These are phyloP conservation scores for Melipona bicolor DNA, from an alignment of 2,888 invertebrate genomes.

Conservation along the genomic window DNA sequence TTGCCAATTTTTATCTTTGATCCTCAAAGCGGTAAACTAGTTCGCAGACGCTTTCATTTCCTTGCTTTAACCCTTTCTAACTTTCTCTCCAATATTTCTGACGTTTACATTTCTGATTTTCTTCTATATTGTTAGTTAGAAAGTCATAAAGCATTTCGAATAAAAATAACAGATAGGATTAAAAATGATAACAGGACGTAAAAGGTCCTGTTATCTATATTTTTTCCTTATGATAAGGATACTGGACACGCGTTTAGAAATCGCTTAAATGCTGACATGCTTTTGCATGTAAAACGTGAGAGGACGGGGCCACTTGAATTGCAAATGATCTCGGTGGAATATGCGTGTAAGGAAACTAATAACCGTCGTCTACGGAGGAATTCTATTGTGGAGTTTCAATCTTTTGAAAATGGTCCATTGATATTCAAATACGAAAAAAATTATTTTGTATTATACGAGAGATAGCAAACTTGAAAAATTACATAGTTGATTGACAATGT, in stretches of 20 bases:
- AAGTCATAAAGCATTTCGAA: background rate
- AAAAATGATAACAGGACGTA: background rate
- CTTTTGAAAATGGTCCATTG: background rate
- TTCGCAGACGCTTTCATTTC: constrained; percentile 15
- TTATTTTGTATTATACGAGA: background rate
- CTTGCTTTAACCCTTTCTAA: background rate
- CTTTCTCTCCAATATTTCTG: background rate
- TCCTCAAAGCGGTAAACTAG: background rate
- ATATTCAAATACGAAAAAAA: no score
- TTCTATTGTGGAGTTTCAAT: background rate
- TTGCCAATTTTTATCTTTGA: constrained; percentile 33
- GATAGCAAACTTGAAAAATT: background rate
- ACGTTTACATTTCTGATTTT: background rate
- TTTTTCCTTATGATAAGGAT: no score
- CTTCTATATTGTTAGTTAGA: background rate
- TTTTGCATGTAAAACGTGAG: background rate
- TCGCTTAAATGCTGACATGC: background rate
- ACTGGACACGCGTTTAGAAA: background rate
- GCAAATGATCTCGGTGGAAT: constrained; percentile 9
- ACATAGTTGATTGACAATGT: background rate
- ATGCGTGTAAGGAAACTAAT: background rate
- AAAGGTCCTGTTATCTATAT: background rate
- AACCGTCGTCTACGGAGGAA: background rate
- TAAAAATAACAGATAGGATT: background rate
- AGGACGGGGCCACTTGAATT: constrained; percentile 5